Percentiles rank a stretch among this genome's conserved stretches.
These are phyloP conservation scores for Andrena fulva DNA, from an alignment of 2,888 invertebrate genomes.

Conservation along the genomic window DNA sequence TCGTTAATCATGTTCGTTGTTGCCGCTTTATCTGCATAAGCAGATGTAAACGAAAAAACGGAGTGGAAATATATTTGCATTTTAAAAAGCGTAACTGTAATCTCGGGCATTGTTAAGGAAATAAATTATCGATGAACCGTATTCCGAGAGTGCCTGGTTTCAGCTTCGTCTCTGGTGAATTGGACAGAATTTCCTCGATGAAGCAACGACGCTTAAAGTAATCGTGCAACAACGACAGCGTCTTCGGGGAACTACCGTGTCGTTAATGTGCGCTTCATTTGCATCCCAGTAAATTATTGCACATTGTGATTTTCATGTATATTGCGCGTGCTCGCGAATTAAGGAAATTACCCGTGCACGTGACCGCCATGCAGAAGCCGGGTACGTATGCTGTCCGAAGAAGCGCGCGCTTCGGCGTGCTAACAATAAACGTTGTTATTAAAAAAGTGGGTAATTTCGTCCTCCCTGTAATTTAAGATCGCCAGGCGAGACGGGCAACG, in stretches of 20 bases:
- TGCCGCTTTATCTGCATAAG: neutral
- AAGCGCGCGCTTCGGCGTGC: neutral
- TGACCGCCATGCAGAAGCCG: constrained; percentile 43
- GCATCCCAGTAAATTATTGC: constrained; percentile 23
- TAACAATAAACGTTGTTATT: constrained; percentile 47
- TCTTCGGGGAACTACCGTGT: neutral
- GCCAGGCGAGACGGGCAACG: constrained; percentile 6
- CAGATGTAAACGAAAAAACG: neutral
- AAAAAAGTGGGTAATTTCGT: constrained; percentile 49
- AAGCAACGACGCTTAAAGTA: neutral
- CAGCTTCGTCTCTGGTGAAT: neutral
- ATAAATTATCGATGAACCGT: neutral
- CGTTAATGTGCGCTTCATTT: constrained; percentile 4
- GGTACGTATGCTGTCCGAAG: neutral
- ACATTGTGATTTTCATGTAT: constrained; percentile 54
- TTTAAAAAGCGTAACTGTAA: neutral
- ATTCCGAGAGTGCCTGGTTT: neutral
- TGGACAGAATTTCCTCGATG: neutral
- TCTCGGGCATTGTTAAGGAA: neutral
- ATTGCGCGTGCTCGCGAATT: constrained; percentile 45
- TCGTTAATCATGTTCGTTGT: constrained; percentile 30
- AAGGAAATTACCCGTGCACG: constrained; percentile 59
- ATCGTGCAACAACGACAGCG: neutral
- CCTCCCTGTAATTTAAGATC: constrained; percentile 18
- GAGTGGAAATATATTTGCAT: no score